Evolutionary conservation across 2,797 vertebrate species (phyloP), one percentile per base, ranked within the genome.

Genomic region (Eulemur rubriventer): DNA sequence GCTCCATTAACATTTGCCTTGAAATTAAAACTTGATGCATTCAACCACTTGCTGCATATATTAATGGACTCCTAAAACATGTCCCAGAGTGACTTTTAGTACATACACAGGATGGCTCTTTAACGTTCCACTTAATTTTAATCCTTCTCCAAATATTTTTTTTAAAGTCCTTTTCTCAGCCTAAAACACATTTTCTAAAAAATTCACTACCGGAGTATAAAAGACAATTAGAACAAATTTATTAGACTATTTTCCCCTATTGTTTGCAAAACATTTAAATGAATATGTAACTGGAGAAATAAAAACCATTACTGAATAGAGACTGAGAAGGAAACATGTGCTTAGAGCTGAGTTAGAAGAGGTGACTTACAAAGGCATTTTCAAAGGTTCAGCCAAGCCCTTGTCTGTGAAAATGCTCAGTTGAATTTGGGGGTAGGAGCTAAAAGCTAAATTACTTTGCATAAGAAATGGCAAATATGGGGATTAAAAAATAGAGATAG

Each of bases 1-100:
- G 50, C 92, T 97, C 91, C 90, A 48, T 97, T 97, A 98, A 97
- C 86, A 93, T 97, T 90, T 96, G 33, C 41, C 65, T 69, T 97
- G 73, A 85, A 97, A 98, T 98, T 97, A 93, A 97, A 98, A 89
- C 48, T 78, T 97, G 97, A 92, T 94, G 76, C 82, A 87, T 91
- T 96, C 94, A 97, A 70, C 88, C 55, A 95, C 97, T n/a, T 26
- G 92, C 96, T 89, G 72, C 13, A 0, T 96, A 78, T 97, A 97
- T 97, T 98, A 98, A 98, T 97, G 93, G 96, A 95, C 96, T 95
- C 97, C 97, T 98, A 98, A 98, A 98, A 98, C 81, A 93, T 81
- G 63, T 97, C 96, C 96, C 90, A 96, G 97, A 98, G 97, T 98
- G 46, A 75, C 65, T 95, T 96, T 91, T 57, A 94, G 73, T 57